Conservation (phyloP, 1,140 invertebrate species). For the Artemia franciscana region DNA sequence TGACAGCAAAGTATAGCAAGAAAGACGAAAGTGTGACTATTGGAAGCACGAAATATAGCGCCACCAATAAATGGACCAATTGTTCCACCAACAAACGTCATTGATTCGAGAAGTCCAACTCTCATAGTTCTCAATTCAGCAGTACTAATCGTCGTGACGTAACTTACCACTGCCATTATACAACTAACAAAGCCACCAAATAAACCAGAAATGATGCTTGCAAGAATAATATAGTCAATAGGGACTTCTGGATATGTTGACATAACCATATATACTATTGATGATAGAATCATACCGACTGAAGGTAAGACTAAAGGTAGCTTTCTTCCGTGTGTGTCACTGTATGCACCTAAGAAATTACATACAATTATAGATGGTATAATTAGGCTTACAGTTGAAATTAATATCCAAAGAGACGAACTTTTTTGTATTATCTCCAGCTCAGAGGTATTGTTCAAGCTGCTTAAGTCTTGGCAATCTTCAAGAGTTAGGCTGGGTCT, state of each 20-base stretch:
- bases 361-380: slow-evolving; percentile 21
- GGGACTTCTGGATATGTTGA: slow-evolving; percentile 17
- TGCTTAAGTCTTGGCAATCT: slow-evolving; percentile 16
- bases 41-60: slow-evolving; percentile 18
- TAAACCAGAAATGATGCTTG: slow-evolving; percentile 21
- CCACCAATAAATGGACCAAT: slow-evolving; percentile 23
- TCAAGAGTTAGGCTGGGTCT: slow-evolving; percentile 10
- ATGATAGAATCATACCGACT: slow-evolving; percentile 19
- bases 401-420: slow-evolving; percentile 21
- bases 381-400: slow-evolving; percentile 20
- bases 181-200: slow-evolving; percentile 23
- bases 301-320: slow-evolving; percentile 23
- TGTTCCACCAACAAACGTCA: slow-evolving; percentile 24
- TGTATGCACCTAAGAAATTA: slow-evolving; percentile 20
- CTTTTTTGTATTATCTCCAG: slow-evolving; percentile 18
- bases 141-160: slow-evolving; percentile 20
- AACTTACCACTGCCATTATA: slow-evolving; percentile 21
- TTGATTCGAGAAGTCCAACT: slow-evolving; percentile 25
- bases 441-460: slow-evolving; percentile 13
- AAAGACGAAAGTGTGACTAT: slow-evolving; percentile 18
- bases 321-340: slow-evolving; percentile 23
- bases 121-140: slow-evolving; percentile 19
- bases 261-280: slow-evolving; percentile 20
- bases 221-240: slow-evolving; percentile 19
- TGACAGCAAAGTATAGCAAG: slow-evolving; percentile 17